Percentiles rank a stretch among this genome's conserved stretches.
These are phyloP conservation scores for Heptranchias perlo DNA, from an alignment of 2,113 vertebrate species.

Conservation along the genomic window DNA sequence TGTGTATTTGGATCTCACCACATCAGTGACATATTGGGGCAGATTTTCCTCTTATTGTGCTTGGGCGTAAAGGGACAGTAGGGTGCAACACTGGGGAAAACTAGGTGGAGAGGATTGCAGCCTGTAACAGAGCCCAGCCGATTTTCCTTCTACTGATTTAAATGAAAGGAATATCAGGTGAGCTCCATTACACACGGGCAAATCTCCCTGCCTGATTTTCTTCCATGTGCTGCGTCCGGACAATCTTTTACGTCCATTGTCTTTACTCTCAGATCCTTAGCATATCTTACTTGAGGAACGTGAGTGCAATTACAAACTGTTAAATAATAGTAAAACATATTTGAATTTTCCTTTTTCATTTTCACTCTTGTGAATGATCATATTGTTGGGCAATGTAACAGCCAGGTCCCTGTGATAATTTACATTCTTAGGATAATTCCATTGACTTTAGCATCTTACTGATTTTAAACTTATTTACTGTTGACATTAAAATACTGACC, in stretches of 20 bases:
- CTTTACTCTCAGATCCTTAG: background rate
- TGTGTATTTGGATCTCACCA: background rate
- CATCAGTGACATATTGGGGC: background rate
- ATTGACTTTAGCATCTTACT: background rate
- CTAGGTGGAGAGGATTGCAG: background rate
- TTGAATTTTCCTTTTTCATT: background rate
- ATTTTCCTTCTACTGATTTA: background rate
- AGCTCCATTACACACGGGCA: background rate
- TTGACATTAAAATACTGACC: background rate
- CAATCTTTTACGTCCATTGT: background rate
- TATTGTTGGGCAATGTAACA: background rate
- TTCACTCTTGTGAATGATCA: background rate
- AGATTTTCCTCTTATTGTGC: background rate
- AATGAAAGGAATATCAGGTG: background rate
- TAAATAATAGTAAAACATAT: background rate
- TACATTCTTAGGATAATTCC: background rate
- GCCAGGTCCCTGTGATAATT: background rate
- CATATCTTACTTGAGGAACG: background rate
- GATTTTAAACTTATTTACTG: background rate
- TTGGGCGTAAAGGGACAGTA: background rate
- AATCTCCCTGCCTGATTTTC: background rate
- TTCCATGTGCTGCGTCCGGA: background rate
- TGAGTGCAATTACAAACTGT: background rate
- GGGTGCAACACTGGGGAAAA: background rate
- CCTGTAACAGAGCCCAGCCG: background rate